A percentile compares a stretch with the other conserved stretches of the same genome.
phyloP scores from a whole-genome alignment of 2,113 vertebrate species.

The Apteryx owenii region DNA sequence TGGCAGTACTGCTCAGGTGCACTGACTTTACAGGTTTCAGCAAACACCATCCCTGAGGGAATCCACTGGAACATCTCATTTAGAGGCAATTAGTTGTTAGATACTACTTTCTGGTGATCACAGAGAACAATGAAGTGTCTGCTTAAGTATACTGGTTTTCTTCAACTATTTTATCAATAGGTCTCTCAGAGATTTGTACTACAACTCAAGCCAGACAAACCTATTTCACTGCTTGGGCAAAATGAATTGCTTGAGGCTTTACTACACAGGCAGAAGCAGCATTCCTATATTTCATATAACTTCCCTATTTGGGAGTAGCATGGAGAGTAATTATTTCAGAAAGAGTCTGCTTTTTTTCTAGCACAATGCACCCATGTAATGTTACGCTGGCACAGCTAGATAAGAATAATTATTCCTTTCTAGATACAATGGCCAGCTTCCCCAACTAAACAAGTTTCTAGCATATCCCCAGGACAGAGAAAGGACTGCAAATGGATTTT shows the following conservation, averaged over 20 bases:
- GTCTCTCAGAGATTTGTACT: not conserved
- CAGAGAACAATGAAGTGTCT: not conserved
- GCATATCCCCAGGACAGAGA: not conserved
- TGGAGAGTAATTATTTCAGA: not conserved
- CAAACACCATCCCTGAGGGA: not conserved
- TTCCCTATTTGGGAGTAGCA: not conserved
- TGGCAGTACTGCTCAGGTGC: not conserved
- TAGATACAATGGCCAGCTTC: not conserved
- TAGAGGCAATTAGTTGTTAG: not conserved
- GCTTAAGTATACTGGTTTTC: not conserved
- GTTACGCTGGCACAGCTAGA: not conserved
- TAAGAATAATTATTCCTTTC: not conserved
- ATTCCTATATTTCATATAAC: not conserved
- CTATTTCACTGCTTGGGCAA: not conserved
- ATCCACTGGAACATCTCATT: not conserved
- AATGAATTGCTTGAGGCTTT: conserved; percentile 17
- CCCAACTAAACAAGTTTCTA: not conserved
- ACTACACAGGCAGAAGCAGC: not conserved
- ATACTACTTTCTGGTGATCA: not conserved
- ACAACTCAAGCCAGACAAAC: not conserved
- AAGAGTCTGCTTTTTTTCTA: not conserved
- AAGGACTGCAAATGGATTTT: not conserved
- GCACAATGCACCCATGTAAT: not conserved
- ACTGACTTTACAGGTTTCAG: not conserved
- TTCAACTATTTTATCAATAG: not conserved